Conservation (phyloP, 2,797 vertebrate species). For the Sebastes wilsoni region DNA sequence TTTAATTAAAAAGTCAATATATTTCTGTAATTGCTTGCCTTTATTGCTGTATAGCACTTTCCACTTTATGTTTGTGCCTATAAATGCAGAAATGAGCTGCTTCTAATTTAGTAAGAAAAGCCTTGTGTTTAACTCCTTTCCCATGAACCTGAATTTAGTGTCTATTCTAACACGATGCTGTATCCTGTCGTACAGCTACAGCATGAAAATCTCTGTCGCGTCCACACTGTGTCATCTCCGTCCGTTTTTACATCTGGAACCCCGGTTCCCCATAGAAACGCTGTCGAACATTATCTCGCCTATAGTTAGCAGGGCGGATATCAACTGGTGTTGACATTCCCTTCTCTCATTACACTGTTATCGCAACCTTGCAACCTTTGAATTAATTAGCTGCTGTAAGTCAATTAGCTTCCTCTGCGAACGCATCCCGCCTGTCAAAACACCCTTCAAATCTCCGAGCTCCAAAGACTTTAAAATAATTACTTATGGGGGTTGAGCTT, state of each 20-base stretch:
- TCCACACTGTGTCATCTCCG: conserved; percentile 49
- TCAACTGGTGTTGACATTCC: conserved; percentile 69
- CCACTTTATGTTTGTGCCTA: background rate
- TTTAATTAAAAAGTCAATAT: background rate
- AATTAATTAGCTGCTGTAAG: conserved; percentile 78
- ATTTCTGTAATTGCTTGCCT: background rate
- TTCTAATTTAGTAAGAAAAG: background rate
- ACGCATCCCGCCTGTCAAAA: conserved; percentile 51
- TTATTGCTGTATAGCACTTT: background rate
- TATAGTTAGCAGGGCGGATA: conserved; percentile 74
- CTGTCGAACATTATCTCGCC: conserved; percentile 68
- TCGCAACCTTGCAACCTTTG: conserved; percentile 74
- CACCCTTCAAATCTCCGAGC: conserved; percentile 33
- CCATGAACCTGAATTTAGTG: background rate
- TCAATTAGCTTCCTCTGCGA: conserved; percentile 73
- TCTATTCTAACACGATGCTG: background rate
- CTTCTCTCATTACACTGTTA: conserved; percentile 74
- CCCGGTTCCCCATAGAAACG: conserved; percentile 52
- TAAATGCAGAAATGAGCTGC: background rate
- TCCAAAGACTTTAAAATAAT: conserved; percentile 27
- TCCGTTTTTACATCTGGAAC: conserved; percentile 68
- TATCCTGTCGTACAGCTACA: conserved; percentile 3
- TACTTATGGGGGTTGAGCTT: background rate
- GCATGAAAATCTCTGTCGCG: conserved; percentile 14
- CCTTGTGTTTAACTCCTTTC: background rate